These are phyloP conservation scores for Rhyacophila evoluta DNA, from an alignment of 2,888 invertebrate genomes.

Conservation along the genomic window DNA sequence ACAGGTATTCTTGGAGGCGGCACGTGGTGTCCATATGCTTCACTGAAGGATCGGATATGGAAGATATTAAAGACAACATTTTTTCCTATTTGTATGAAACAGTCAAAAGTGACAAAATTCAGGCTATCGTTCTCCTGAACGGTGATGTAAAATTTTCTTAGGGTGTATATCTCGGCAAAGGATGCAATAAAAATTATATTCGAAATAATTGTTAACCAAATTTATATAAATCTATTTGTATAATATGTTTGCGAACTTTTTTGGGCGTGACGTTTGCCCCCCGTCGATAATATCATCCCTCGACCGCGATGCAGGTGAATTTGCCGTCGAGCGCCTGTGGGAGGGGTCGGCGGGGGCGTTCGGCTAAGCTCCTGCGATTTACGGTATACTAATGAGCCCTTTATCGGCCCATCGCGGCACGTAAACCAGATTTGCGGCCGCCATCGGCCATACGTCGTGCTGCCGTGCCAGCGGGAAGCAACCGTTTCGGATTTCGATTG, in stretches of 20 bases:
- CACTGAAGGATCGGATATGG: no score
- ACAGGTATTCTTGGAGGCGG: no score
- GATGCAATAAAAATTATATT: no score
- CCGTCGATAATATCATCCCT: constrained; percentile 1
- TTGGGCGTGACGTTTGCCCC: neutral
- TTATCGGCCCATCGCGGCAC: constrained; percentile 66
- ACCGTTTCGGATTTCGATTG: neutral
- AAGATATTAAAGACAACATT: no score
- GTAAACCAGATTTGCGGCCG: constrained; percentile 65
- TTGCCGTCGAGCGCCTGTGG: neutral
- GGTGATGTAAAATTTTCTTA: no score
- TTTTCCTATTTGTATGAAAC: no score
- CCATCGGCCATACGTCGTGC: constrained; percentile 56
- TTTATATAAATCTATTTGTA: neutral
- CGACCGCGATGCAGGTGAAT: neutral
- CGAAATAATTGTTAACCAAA: no score
- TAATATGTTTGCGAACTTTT: neutral
- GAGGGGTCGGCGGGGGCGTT: neutral
- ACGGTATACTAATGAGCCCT: constrained; percentile 68
- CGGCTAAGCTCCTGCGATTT: constrained; percentile 60
- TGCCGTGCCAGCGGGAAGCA: constrained; percentile 50
- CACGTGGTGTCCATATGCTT: no score
- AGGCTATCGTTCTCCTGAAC: no score
- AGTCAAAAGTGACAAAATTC: no score
- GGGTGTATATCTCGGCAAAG: no score